A percentile compares a stretch with the other conserved stretches of the same genome.
phyloP scores from a whole-genome alignment of 2,113 vertebrate species.

The Athene noctua region DNA sequence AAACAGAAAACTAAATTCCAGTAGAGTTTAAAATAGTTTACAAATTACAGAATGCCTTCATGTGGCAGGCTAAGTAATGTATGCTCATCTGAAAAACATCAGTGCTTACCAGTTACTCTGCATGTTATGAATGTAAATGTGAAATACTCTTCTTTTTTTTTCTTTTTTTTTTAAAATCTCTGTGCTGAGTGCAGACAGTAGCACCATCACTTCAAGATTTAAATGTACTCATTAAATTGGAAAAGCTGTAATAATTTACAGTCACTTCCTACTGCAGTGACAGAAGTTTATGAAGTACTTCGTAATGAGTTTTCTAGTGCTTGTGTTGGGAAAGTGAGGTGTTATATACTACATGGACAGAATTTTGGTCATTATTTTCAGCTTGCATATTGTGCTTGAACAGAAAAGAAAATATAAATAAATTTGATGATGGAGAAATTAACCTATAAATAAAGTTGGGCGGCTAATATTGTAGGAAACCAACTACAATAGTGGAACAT shows the following conservation, averaged over 20 bases:
- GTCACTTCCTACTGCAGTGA: slow-evolving; percentile 55
- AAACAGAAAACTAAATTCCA: slow-evolving; percentile 48
- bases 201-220: slow-evolving; percentile 36
- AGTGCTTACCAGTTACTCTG: slow-evolving; percentile 49
- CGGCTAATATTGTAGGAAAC: not conserved
- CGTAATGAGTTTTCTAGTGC: slow-evolving; percentile 15
- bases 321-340: slow-evolving; percentile 28
- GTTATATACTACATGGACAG: not conserved
- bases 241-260: slow-evolving; percentile 67
- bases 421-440: not conserved
- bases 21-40: slow-evolving; percentile 36
- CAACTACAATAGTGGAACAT: not conserved
- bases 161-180: not conserved
- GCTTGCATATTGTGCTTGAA: not conserved
- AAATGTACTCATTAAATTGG: slow-evolving; percentile 53
- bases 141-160: not conserved
- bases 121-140: slow-evolving; percentile 55
- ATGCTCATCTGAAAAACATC: slow-evolving; percentile 52
- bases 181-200: slow-evolving; percentile 16
- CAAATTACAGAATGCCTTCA: slow-evolving; percentile 43
- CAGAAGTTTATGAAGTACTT: slow-evolving; percentile 55
- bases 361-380: slow-evolving; percentile 3
- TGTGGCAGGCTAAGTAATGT: slow-evolving; percentile 48
- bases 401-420: not conserved
- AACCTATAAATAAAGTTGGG: not conserved